Base-by-base conservation (phyloP, 2,113 vertebrate genomes). In the Gymnorhina tibicen region DNA sequence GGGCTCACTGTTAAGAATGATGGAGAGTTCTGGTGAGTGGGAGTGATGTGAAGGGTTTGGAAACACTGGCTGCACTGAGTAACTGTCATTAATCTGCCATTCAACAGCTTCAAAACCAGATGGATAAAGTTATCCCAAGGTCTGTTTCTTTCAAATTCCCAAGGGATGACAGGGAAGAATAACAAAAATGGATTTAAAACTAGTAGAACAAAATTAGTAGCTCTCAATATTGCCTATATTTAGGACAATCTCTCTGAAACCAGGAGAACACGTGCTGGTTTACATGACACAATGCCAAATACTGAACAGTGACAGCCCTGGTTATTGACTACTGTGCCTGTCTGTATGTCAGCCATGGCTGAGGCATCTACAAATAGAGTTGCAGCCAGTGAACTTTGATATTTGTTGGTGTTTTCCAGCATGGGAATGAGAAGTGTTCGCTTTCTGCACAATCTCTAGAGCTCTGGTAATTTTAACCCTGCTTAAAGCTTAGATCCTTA, bases 11-110 rank as follows among this genome's bases (percentile, higher is more conserved):
- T 99, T 67, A 97, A 96, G 83, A 98, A 99, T 7, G 99, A 99
- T 90, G 99, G 99, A 66, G 99, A 99, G 95, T 99, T 99, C 98
- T 99, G 99, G 99, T 99, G 89, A 98, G 98, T 68, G 82, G 56
- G 44, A 76, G 35, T 42, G 41, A 27, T 4, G 42, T 26, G 52
- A 46, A 67, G 37, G 63, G 8, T 56, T 64, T 67, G 42, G 33
- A 50, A 41, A 35, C 68, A 26, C 26, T 56, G 47, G 33, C 39
- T 82, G 22, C 37, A 7, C 13, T 23, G 12, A 69, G 33, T 44
- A 76, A 19, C 33, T 90, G 27, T 35, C 69, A 74, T 73, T 73
- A 70, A 80, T 80, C 52, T 91, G 44, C 41, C 18, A 41, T 72
- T 81, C 42, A 81, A 50, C 32, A 87, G 30, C 76, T 85, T 67